Conservation (phyloP, 1,140 invertebrate species). For the Habropoda laboriosa region DNA sequence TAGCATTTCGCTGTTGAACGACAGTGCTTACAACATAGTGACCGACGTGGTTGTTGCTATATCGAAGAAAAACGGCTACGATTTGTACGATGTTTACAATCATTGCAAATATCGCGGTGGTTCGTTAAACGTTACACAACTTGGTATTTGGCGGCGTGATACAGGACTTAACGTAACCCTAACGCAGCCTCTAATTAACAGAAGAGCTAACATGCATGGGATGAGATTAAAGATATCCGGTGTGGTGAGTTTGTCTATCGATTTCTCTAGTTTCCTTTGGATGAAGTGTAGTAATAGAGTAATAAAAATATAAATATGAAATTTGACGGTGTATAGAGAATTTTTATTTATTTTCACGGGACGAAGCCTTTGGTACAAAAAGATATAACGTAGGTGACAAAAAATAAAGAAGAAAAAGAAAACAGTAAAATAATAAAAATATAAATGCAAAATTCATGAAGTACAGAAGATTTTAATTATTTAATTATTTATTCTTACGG, state of each 20-base stretch:
- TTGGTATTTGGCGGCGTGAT: constrained; percentile 60
- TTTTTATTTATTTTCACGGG: too few relatives aligned
- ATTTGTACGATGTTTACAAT: constrained; percentile 70
- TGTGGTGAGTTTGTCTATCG: constrained; percentile 57
- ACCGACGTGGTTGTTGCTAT: constrained; percentile 68
- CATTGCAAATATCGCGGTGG: constrained; percentile 70
- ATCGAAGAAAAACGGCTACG: constrained; percentile 33
- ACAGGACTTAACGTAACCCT: constrained; percentile 58
- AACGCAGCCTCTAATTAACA: constrained; percentile 56
- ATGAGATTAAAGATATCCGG: constrained; percentile 64
- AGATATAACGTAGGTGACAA: too few relatives aligned
- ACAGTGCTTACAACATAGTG: constrained; percentile 63
- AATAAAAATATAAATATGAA: too few relatives aligned
- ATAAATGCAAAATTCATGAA: too few relatives aligned
- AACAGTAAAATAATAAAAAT: too few relatives aligned
- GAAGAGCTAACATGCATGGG: constrained; percentile 69
- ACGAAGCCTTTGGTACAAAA: too few relatives aligned
- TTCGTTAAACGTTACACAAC: constrained; percentile 62
- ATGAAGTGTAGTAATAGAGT: too few relatives aligned
- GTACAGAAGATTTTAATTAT: too few relatives aligned
- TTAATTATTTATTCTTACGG: too few relatives aligned
- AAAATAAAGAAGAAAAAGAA: too few relatives aligned
- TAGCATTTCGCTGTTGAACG: constrained; percentile 57
- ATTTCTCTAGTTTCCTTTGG: too few relatives aligned
- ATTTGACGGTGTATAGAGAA: too few relatives aligned